Evolutionary conservation across 1,140 invertebrate genomes (phyloP), one percentile per base, ranked within the genome.

Genomic region (Lerema accius): DNA sequence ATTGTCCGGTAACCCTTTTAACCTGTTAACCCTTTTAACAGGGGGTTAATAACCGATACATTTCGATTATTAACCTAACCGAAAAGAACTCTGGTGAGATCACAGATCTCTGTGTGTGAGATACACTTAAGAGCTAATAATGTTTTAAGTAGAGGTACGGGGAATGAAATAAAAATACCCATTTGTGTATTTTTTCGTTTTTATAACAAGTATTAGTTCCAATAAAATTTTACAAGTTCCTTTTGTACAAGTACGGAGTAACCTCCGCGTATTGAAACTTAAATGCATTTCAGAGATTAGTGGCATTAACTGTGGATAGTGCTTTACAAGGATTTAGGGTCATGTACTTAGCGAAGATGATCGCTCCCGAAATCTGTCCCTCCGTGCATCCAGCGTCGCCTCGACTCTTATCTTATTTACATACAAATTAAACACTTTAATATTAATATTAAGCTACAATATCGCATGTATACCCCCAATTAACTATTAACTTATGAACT

Each of bases 121-220:
- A n/a, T n/a, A n/a, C n/a, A n/a, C n/a, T n/a, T n/a, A n/a, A n/a
- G n/a, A n/a, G n/a, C n/a, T n/a, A n/a, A n/a, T n/a, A n/a, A n/a
- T n/a, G n/a, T n/a, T n/a, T n/a, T n/a, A n/a, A n/a, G n/a, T n/a
- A n/a, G n/a, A n/a, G n/a, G n/a, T n/a, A 40, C n/a, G 13, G 14
- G 14, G 9, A 43, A 17, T 40, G 13, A 56, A 61, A 72, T 62
- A 67, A 75, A 71, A 67, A 69, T 71, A 63, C 65, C 46, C 63
- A 42, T 61, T 58, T 51, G 51, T 75, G 67, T 80, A 76, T 82
- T 85, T 86, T 86, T 77, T 73, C 46, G 50, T 89, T 89, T 89
- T 89, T 89, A 89, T 87, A 89, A 89, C 86, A 89, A 89, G 80
- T 89, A 80, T 80, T 80, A 87, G 82, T 89, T 82, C 81, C 84